A percentile compares a stretch with the other conserved stretches of the same genome.
Conservation (phyloP, 1,140 invertebrate species). For the Drosophila sp. region DNA sequence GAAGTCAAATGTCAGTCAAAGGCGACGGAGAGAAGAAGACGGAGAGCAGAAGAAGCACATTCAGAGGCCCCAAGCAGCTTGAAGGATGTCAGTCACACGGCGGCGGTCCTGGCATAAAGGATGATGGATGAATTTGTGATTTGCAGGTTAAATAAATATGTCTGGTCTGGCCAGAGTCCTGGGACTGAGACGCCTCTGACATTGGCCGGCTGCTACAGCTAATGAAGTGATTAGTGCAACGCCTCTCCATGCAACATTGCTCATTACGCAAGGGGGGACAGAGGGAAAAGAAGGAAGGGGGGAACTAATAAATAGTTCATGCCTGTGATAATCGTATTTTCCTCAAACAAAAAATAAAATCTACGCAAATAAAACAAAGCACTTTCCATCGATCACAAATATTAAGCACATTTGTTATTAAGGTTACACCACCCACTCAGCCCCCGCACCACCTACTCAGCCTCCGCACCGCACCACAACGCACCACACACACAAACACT, state of each 20-base stretch:
- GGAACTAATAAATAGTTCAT: constrained; percentile 62
- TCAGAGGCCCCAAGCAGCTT: constrained; percentile 4
- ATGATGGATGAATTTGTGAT: constrained; percentile 83
- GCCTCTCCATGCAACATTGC: constrained; percentile 70
- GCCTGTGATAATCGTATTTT: constrained; percentile 44
- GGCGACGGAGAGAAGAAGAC: constrained; percentile 37
- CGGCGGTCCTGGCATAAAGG: constrained; percentile 61
- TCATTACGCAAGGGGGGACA: constrained; percentile 42
- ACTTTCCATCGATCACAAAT: constrained; percentile 82
- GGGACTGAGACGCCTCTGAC: constrained; percentile 15
- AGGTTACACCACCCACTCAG: background rate
- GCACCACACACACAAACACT: constrained; percentile 43
- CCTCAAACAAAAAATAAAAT: constrained; percentile 16
- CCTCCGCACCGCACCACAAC: constrained; percentile 38
- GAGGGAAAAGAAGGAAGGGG: background rate
- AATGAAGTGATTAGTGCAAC: constrained; percentile 83
- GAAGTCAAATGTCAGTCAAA: constrained; percentile 82
- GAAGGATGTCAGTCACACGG: constrained; percentile 62
- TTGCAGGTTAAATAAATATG: constrained; percentile 82
- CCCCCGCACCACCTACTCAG: constrained; percentile 24
- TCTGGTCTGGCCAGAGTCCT: constrained; percentile 30
- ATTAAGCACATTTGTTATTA: constrained; percentile 82
- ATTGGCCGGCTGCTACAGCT: constrained; percentile 46
- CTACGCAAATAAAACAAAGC: constrained; percentile 70
- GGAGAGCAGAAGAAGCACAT: background rate